Conservation (phyloP, 2,888 invertebrate species). For the Polia nebulosa region DNA sequence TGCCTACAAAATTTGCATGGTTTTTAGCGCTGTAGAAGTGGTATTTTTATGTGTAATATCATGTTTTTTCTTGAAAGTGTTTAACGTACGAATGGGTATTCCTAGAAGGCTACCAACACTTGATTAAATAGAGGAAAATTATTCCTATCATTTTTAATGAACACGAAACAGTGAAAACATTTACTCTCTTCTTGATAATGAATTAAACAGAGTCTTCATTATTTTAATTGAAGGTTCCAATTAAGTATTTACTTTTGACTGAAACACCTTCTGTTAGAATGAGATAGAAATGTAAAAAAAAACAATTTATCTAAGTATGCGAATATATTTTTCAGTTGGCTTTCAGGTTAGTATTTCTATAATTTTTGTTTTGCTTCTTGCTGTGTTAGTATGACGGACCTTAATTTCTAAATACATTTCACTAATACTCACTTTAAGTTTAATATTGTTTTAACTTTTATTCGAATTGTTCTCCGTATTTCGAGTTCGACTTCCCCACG, state of each 20-base stretch:
- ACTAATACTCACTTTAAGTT: not conserved
- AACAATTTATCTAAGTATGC: too few relatives aligned
- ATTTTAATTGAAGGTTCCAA: not conserved
- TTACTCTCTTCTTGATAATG: constrained; percentile 2
- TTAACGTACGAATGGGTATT: constrained; percentile 12
- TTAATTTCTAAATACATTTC: not conserved
- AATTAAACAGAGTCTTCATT: constrained; percentile 10
- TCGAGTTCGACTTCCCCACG: not conserved
- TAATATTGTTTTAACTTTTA: constrained; percentile 29
- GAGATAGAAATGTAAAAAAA: not conserved
- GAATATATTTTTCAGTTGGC: not conserved
- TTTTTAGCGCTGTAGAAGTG: not conserved
- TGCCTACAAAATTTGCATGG: not conserved
- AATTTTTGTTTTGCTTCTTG: not conserved
- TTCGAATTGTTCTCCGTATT: constrained; percentile 20
- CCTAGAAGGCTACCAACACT: constrained; percentile 5
- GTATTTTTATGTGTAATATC: not conserved
- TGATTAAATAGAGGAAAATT: constrained; percentile 14
- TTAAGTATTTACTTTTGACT: constrained; percentile 2
- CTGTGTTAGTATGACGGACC: not conserved
- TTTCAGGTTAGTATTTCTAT: not conserved
- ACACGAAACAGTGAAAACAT: constrained; percentile 4
- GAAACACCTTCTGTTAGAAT: not conserved
- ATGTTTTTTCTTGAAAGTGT: constrained; percentile 17
- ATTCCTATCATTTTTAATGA: not conserved